These are phyloP conservation scores for Phalacrocorax brasilianus DNA, from an alignment of 2,113 vertebrate species.

Conservation along the genomic window DNA sequence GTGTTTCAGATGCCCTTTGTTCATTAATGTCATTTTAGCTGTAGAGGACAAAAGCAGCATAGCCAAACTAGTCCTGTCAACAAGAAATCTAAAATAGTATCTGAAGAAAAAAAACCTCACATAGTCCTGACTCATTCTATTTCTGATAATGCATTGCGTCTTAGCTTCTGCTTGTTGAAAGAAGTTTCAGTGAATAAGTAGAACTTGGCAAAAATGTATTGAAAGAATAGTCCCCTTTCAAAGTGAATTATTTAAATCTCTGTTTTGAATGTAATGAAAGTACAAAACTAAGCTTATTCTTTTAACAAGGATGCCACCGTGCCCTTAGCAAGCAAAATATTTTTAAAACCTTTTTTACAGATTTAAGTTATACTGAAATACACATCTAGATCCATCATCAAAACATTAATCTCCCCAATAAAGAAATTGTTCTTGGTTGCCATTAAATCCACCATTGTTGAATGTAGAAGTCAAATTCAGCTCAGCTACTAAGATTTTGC, in stretches of 20 bases:
- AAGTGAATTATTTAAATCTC: background rate
- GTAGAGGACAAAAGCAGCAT: background rate
- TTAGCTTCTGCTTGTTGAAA: conserved; percentile 26
- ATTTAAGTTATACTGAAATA: conserved; percentile 14
- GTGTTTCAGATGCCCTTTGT: background rate
- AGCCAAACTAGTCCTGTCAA: background rate
- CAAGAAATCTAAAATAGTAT: background rate
- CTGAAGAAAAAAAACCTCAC: background rate
- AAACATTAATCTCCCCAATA: background rate
- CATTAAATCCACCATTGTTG: background rate
- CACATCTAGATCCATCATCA: background rate
- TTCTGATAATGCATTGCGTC: background rate
- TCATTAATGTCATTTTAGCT: background rate
- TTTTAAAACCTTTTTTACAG: background rate
- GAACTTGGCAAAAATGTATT: background rate
- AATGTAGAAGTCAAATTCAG: background rate
- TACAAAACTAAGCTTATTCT: background rate
- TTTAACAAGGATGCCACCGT: background rate
- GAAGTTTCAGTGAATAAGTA: background rate
- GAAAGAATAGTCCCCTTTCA: background rate
- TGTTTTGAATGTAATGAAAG: background rate
- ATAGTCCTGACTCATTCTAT: background rate
- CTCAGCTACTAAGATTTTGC: background rate
- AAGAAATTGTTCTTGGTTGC: background rate
- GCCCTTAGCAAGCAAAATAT: background rate